A percentile compares a stretch with the other conserved stretches of the same genome.
These are phyloP conservation scores for Pipistrellus nathusii DNA, from an alignment of 2,797 vertebrate genomes.

Conservation along the genomic window DNA sequence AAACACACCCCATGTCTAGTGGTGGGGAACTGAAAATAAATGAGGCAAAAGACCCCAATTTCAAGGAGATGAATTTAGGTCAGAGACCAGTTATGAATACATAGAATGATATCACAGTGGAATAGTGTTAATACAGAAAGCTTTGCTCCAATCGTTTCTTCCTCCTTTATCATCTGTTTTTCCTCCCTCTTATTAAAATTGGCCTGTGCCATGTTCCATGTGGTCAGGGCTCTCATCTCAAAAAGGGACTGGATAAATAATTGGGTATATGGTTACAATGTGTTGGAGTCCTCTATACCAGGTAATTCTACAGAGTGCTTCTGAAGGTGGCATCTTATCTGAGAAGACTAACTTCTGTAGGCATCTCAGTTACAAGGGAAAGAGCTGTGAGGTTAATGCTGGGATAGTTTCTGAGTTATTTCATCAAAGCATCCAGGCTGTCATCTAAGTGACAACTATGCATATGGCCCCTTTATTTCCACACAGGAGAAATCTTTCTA, in stretches of 20 bases:
- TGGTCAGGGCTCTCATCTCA: not conserved
- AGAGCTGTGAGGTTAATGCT: not conserved
- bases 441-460: not conserved
- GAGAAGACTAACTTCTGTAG: not conserved
- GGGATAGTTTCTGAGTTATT: not conserved
- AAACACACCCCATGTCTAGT: not conserved
- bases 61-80: slow-evolving; percentile 9
- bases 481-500: not conserved
- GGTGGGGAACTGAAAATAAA: not conserved
- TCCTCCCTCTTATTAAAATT: not conserved
- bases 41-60: not conserved
- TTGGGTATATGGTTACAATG: not conserved
- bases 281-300: not conserved
- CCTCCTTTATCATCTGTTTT: not conserved
- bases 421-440: not conserved
- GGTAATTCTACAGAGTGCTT: not conserved
- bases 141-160: not conserved
- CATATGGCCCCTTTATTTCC: not conserved
- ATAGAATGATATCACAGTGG: not conserved
- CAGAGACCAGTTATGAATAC: not conserved
- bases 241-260: not conserved
- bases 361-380: not conserved
- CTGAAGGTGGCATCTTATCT: not conserved
- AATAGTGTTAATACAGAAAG: not conserved
- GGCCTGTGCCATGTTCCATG: not conserved